Evolutionary conservation across 2,888 invertebrate species (phyloP).

Genomic region (Tenodera sinensis): DNA sequence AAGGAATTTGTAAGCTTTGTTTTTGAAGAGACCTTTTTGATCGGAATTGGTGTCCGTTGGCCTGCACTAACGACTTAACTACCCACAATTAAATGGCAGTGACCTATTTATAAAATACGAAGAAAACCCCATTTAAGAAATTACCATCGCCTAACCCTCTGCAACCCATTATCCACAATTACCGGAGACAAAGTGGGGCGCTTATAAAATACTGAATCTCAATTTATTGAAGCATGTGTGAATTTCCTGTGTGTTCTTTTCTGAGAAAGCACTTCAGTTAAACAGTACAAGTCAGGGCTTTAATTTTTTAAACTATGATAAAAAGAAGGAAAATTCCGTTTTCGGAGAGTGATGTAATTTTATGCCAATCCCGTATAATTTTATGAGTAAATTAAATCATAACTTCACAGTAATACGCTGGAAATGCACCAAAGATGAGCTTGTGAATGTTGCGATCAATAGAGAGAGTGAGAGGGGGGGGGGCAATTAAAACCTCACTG

Average conservation of each 20-base stretch:
- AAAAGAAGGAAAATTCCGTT: no score
- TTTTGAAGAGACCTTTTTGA: not conserved
- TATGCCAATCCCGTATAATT: no score
- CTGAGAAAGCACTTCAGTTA: not conserved
- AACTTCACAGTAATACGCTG: no score
- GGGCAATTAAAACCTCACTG: no score
- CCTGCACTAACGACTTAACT: not conserved
- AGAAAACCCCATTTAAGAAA: not conserved
- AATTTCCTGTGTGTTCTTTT: not conserved
- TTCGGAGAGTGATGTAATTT: no score
- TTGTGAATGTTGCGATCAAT: no score
- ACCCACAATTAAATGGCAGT: not conserved
- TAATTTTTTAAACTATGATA: no score
- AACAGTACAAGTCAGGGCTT: not conserved
- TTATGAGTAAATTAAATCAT: no score
- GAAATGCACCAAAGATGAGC: no score
- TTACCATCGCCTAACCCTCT: not conserved
- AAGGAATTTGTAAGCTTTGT: not conserved
- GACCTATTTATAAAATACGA: not conserved
- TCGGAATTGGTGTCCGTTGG: not conserved
- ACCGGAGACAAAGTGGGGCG: not conserved
- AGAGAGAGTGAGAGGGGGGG: no score
- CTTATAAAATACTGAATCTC: not conserved
- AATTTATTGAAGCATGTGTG: not conserved
- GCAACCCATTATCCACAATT: not conserved